These are phyloP conservation scores for Chlamydotis undulata DNA, from an alignment of 2,113 vertebrate genomes.

Conservation along the genomic window DNA sequence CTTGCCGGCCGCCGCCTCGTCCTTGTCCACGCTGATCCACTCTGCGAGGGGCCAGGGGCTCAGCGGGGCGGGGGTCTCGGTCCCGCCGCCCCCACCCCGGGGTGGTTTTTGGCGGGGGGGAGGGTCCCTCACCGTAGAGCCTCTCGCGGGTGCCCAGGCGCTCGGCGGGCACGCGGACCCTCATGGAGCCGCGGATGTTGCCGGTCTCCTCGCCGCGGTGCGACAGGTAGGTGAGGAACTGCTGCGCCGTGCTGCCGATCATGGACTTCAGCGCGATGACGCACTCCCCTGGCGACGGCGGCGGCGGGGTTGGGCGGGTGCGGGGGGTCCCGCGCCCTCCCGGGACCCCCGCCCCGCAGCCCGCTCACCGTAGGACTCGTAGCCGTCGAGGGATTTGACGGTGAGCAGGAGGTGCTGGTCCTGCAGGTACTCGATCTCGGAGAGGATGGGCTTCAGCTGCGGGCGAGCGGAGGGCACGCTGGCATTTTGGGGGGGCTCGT, in stretches of 20 bases:
- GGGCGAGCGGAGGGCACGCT: background rate
- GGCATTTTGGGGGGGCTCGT: constrained; percentile 79
- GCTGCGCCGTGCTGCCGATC: background rate
- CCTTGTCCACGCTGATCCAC: constrained; percentile 94
- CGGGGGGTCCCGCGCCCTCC: too few relatives aligned
- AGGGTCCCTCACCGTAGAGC: background rate
- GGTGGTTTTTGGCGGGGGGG: too few relatives aligned
- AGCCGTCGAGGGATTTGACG: constrained; percentile 92
- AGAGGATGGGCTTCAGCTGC: constrained; percentile 89
- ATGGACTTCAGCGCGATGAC: background rate
- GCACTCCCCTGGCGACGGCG: background rate
- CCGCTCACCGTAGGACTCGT: constrained; percentile 88
- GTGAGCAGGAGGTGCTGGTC: constrained; percentile 93
- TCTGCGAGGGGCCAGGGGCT: constrained; percentile 65
- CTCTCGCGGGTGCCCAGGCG: background rate
- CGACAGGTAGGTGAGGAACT: background rate
- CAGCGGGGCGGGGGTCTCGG: too few relatives aligned
- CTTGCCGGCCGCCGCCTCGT: constrained; percentile 85
- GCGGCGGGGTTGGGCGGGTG: too few relatives aligned
- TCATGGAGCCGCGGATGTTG: background rate
- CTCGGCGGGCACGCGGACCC: background rate
- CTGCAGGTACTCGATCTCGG: constrained; percentile 93
- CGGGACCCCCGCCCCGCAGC: too few relatives aligned
- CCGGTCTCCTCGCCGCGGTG: background rate
- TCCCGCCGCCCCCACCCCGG: too few relatives aligned